Evolutionary conservation across 2,888 invertebrate species (phyloP), one percentile per base, ranked within the genome.

Genomic region (Acronicta aceris): DNA sequence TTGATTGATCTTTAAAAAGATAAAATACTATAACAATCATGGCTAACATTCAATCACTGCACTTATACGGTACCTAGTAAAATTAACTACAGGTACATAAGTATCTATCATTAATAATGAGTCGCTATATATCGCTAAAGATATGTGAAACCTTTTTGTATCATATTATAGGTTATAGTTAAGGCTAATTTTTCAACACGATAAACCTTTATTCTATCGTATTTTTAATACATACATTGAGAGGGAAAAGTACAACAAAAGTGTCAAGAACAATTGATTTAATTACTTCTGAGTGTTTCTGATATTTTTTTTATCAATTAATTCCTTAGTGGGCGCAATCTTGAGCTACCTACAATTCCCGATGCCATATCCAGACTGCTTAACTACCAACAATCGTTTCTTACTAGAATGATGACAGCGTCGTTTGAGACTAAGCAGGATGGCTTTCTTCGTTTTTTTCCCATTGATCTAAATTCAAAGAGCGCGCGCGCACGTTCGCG

Each of bases 381-480:
- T 74, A 74, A 75, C 68, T 65, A 66, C 67, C 72, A 60, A 74
- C 67, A 74, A 77, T 80, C 60, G 73, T 79, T 77, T 77, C 66
- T 59, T 71, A 70, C 67, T 75, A 76, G 75, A 81, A 78, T 73
- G 67, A 72, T 74, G 76, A 68, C 76, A 78, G 67, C 60, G 60
- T 57, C 71, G 76, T 76, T 71, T 64, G 65, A 64, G 76, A 75
- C 76, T 71, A 73, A 87, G 78, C 84, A 85, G 83, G 82, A 85
- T 86, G 79, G 72, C 73, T 81, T 74, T 86, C 79, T 80, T 85
- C 76, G 75, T 85, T 88, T 90, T 87, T 87, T 82, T 71, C 59
- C 72, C 78, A 82, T 85, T 89, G 92, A 89, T 90, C 92, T 90
- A 89, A 91, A 91, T 92, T 91, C 91, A 90, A 86, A 85, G 88